Percentiles rank a stretch among this genome's conserved stretches.
Evolutionary conservation across 2,888 invertebrate species (phyloP).

Genomic region (Zaprionus bogoriensis): DNA sequence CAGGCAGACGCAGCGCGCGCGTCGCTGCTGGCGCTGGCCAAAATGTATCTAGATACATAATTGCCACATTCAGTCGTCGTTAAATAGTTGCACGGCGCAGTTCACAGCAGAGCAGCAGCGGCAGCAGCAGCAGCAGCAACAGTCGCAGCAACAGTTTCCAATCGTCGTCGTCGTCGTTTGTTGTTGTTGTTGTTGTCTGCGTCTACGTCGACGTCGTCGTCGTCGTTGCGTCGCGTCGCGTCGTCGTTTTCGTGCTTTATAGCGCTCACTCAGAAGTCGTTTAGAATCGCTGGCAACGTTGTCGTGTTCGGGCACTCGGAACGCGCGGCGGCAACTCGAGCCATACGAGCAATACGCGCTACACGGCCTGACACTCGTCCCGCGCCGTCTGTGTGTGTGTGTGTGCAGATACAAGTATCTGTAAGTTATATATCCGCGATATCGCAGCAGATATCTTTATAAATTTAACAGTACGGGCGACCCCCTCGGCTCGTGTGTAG

Average conservation of each 20-base stretch:
- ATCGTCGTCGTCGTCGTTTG: slow-evolving; percentile 39
- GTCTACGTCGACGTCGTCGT: slow-evolving; percentile 33
- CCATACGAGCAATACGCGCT: no score
- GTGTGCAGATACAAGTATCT: no score
- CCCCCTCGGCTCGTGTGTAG: slow-evolving; percentile 62
- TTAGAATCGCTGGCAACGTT: slow-evolving; percentile 74
- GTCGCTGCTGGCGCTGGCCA: slow-evolving; percentile 68
- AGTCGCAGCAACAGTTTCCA: slow-evolving; percentile 55
- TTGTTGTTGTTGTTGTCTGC: slow-evolving; percentile 17
- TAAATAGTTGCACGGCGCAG: slow-evolving; percentile 83
- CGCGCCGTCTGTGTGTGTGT: background rate
- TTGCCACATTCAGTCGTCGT: slow-evolving; percentile 83
- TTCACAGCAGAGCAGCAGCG: slow-evolving; percentile 57
- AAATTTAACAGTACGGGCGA: slow-evolving; percentile 57
- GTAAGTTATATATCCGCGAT: no score
- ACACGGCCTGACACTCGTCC: no score
- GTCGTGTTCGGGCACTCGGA: slow-evolving; percentile 63
- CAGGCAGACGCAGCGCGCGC: slow-evolving; percentile 41
- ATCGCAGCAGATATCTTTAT: no score
- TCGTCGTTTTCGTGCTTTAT: slow-evolving; percentile 72
- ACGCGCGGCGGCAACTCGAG: background rate
- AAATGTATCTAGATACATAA: slow-evolving; percentile 83
- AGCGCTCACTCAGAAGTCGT: slow-evolving; percentile 77
- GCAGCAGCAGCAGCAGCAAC: slow-evolving; percentile 28
- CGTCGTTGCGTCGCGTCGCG: slow-evolving; percentile 35